These are phyloP conservation scores for Drosophila bocki DNA, from an alignment of 1,140 invertebrate genomes.

Conservation along the genomic window DNA sequence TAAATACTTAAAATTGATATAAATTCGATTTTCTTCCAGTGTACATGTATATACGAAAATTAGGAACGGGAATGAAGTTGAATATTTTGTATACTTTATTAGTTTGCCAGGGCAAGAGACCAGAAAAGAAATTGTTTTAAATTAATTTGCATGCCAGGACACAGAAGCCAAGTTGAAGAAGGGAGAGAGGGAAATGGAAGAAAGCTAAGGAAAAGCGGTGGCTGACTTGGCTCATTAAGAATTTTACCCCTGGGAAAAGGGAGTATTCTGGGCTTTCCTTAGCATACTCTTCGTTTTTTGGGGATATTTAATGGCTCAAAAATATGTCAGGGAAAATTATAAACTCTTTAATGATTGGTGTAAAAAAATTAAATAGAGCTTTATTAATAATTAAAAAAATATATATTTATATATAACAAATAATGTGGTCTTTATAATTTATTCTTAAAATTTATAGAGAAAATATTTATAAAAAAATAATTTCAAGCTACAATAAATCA, in stretches of 20 bases:
- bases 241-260: slow-evolving; percentile 48
- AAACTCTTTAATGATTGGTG: neutral
- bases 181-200: neutral
- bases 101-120: slow-evolving; percentile 56
- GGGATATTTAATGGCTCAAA: neutral
- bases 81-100: slow-evolving; percentile 61
- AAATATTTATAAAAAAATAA: too few relatives aligned
- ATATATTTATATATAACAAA: too few relatives aligned
- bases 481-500: too few relatives aligned
- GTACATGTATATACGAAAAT: neutral
- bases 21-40: neutral
- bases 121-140: slow-evolving; percentile 76
- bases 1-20: neutral
- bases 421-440: too few relatives aligned
- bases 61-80: slow-evolving; percentile 15
- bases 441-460: too few relatives aligned
- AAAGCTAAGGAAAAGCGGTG: slow-evolving; percentile 14
- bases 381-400: neutral
- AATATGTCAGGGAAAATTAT: neutral
- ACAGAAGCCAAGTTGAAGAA: slow-evolving; percentile 31
- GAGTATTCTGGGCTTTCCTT: neutral
- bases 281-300: slow-evolving; percentile 1
- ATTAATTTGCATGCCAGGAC: slow-evolving; percentile 70
- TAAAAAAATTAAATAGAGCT: neutral
- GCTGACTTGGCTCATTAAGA: slow-evolving; percentile 51